Percentiles rank a stretch among this genome's conserved stretches.
Evolutionary conservation across 2,113 vertebrate species (phyloP).

Genomic region (Aepyceros melampus): DNA sequence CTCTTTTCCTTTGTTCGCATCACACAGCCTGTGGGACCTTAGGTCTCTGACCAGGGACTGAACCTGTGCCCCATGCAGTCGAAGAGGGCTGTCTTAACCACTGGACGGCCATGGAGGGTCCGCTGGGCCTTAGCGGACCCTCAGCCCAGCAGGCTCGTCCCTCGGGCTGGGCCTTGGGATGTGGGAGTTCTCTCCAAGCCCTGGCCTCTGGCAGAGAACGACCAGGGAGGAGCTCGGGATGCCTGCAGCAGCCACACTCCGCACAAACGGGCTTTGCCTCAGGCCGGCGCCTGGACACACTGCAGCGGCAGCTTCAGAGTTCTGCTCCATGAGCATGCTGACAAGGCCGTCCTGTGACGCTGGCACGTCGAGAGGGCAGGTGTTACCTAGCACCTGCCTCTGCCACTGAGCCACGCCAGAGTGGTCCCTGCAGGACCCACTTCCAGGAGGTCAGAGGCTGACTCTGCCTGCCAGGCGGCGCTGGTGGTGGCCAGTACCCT

Average conservation of each 20-base stretch:
- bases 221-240: neutral
- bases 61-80: neutral
- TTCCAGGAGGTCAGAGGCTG: neutral
- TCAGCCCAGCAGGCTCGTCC: neutral
- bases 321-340: neutral
- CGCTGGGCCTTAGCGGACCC: no score
- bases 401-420: rapidly evolving
- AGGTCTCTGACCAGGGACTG: neutral
- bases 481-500: neutral
- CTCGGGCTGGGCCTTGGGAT: neutral
- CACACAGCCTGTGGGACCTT: neutral
- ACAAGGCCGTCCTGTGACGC: neutral
- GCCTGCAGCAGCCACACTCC: neutral
- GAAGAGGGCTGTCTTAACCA: neutral
- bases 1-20: neutral
- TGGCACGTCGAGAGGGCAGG: neutral
- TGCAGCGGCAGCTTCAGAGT: neutral
- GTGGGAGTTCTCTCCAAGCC: no score
- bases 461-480: neutral
- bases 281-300: neutral
- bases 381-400: neutral
- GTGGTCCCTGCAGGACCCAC: neutral
- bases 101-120: neutral
- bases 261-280: neutral
- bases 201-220: neutral